Conservation (phyloP, 2,888 invertebrate genomes). For the Automeris io region DNA sequence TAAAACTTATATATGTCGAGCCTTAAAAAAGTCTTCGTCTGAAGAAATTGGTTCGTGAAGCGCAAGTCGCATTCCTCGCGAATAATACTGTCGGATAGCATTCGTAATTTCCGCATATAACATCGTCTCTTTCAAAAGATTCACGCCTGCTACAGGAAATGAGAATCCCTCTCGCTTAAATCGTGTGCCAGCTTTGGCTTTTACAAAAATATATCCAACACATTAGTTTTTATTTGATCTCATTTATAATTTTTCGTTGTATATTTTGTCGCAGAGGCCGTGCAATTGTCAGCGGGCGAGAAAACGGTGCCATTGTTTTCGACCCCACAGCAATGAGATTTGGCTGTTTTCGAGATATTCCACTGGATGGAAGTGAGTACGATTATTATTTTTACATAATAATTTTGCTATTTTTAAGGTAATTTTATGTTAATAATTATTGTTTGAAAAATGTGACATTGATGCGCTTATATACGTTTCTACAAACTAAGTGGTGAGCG, state of each 20-base stretch:
- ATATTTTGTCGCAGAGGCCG: conserved; percentile 83
- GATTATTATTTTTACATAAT: too few relatives aligned
- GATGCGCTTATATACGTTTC: too few relatives aligned
- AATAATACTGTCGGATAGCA: conserved; percentile 43
- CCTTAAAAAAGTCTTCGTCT: not conserved
- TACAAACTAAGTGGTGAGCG: too few relatives aligned
- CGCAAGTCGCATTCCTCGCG: conserved; percentile 31
- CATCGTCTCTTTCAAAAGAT: conserved; percentile 42
- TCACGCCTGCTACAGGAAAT: conserved; percentile 48
- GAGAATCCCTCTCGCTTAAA: conserved; percentile 59
- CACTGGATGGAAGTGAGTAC: conserved; percentile 92
- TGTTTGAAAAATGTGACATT: too few relatives aligned
- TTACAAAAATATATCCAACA: conserved; percentile 14
- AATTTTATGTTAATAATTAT: too few relatives aligned
- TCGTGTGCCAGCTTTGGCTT: conserved; percentile 39
- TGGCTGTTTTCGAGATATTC: conserved; percentile 99
- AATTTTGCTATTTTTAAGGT: too few relatives aligned
- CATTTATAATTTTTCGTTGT: too few relatives aligned
- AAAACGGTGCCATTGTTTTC: conserved; percentile 94
- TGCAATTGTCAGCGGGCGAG: conserved; percentile 94
- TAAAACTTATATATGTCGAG: too few relatives aligned
- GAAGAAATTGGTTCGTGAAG: not conserved
- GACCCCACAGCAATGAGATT: conserved; percentile 93
- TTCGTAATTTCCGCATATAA: conserved; percentile 57
- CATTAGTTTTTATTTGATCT: too few relatives aligned